Base-by-base conservation (phyloP, 2,113 vertebrate species). In the Romanogobio albipinnatus region DNA sequence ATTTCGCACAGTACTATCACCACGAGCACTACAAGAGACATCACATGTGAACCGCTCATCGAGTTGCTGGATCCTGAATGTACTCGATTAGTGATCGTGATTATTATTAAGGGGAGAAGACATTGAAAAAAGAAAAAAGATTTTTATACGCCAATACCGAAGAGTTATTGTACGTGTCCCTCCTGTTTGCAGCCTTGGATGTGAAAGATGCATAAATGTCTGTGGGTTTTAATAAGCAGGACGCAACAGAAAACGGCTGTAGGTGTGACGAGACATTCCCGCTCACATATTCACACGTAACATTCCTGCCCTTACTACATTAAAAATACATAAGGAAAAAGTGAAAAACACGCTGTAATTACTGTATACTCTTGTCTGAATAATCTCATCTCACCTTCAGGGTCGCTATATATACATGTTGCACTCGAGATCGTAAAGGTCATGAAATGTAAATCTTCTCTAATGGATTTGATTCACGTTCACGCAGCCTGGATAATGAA, bases 221-320 rank as follows among this genome's bases (percentile, higher is more conserved):
- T 82, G 71, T 58, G 24, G 45, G 76, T 77, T 73, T 70, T 33
- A 14, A 33, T 51, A 22, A 73, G 58, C 81, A 81, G 76, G 81
- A 47, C 43, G 43, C 39, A 33, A 36, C 84, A 80, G 86, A 64
- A 73, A 71, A 47, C 61, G n/a, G 24, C 49, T 83, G 36, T 68
- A 59, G 36, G 64, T 53, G 80, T 82, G 79, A 82, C 62, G 45
- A 86, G 80, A 84, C 85, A 62, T 84, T 74, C 76, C 51, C 51
- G 56, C 77, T 79, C 81, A 84, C 82, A 88, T 79, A 53, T 74
- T 84, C 85, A 81, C 83, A 70, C 62, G 43, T 73, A 86, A 81
- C 87, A 88, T 86, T 88, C 85, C 85, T 84, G 82, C 82, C 82
- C 71, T 86, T 80, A 76, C 22, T 53, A 62, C 84, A 45, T 1